Conservation (phyloP, 2,888 invertebrate species). For the Himalopsyche tibetana region DNA sequence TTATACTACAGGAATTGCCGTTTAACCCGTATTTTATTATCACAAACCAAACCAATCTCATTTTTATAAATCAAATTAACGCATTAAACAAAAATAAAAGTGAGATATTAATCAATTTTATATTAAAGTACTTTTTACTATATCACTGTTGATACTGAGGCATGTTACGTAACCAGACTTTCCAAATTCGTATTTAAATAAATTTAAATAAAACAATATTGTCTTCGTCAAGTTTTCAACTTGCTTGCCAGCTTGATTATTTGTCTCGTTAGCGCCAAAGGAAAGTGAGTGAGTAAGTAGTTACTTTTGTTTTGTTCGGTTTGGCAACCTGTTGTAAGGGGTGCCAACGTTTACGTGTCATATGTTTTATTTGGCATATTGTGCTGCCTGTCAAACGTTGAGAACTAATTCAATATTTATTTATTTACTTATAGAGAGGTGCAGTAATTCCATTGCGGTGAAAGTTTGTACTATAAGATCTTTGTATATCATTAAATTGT, state of each 20-base stretch:
- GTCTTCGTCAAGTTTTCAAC: neutral
- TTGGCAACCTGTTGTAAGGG: constrained; percentile 8
- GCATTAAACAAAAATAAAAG: too few species aligned
- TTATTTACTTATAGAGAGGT: constrained; percentile 5
- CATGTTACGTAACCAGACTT: too few species aligned
- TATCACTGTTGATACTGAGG: too few species aligned
- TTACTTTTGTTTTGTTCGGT: constrained; percentile 4
- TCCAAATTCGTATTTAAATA: too few species aligned
- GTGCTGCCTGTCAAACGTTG: neutral
- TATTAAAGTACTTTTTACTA: too few species aligned
- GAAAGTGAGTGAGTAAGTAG: neutral
- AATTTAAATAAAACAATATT: neutral
- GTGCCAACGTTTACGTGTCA: neutral
- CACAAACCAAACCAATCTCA: too few species aligned
- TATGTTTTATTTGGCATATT: constrained; percentile 13
- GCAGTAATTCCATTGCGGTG: neutral
- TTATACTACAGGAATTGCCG: too few species aligned
- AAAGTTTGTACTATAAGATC: neutral
- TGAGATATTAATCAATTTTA: too few species aligned
- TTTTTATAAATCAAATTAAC: too few species aligned
- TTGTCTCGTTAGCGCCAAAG: constrained; percentile 26
- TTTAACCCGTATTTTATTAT: too few species aligned
- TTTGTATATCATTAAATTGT: neutral
- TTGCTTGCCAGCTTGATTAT: neutral
- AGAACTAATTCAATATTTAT: constrained; percentile 15